A percentile compares a stretch with the other conserved stretches of the same genome.
Evolutionary conservation across 1,140 invertebrate species (phyloP).

Genomic region (Philopotamus ludificatus): DNA sequence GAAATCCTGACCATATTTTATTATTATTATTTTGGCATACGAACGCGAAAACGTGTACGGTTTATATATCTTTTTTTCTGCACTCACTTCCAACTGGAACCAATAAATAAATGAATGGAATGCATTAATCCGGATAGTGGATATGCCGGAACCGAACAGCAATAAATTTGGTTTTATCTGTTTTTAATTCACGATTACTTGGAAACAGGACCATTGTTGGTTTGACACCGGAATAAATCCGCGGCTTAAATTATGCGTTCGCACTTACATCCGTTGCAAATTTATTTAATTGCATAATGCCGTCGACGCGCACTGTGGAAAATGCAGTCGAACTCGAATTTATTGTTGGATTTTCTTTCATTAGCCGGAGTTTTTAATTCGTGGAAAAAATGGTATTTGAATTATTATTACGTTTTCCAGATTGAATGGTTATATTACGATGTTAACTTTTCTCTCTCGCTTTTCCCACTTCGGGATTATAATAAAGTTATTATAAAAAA

Average conservation of each 20-base stretch:
- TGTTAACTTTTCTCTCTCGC: no score
- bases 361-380: no score
- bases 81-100: constrained; percentile 13
- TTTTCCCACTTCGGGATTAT: no score
- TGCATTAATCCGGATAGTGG: constrained; percentile 35
- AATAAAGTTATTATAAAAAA: no score
- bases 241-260: constrained; percentile 15
- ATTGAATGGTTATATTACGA: not conserved
- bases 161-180: constrained; percentile 37
- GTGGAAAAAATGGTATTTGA: not conserved
- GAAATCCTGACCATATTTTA: not conserved
- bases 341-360: no score
- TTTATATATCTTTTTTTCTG: no score
- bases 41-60: no score
- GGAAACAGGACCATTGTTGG: constrained; percentile 27
- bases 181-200: constrained; percentile 40
- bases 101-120: constrained; percentile 33
- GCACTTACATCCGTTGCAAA: constrained; percentile 11
- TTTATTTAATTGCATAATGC: constrained; percentile 14
- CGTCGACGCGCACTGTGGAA: no score
- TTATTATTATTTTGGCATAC: not conserved
- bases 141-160: constrained; percentile 27
- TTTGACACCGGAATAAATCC: constrained; percentile 34
- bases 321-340: no score
- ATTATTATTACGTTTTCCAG: not conserved